These are phyloP conservation scores for Numenius arquata DNA, from an alignment of 2,113 vertebrate species.

Conservation along the genomic window DNA sequence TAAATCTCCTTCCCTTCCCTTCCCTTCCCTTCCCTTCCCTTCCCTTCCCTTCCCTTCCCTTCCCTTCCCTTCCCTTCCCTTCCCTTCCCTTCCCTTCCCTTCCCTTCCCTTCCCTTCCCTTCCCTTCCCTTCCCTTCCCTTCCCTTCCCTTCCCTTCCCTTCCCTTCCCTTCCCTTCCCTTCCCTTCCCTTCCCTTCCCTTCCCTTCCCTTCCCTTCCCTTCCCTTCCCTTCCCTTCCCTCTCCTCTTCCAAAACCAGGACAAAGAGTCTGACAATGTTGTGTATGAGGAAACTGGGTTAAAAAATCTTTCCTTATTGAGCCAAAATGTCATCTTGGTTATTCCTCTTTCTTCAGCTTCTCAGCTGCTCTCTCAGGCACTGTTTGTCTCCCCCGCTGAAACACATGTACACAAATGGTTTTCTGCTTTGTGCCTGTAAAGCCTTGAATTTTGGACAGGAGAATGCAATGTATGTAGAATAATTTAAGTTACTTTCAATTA, in stretches of 20 bases:
- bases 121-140: background rate
- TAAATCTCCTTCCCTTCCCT: background rate
- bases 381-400: background rate
- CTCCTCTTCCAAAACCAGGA: background rate
- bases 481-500: conserved; percentile 26
- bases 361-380: background rate
- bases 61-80: too few relatives aligned
- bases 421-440: background rate
- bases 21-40: background rate
- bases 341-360: background rate
- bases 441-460: background rate
- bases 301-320: background rate
- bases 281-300: background rate
- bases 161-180: background rate
- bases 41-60: background rate
- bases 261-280: background rate
- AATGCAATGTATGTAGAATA: background rate
- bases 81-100: too few relatives aligned
- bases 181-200: too few relatives aligned
- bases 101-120: background rate
- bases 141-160: background rate
- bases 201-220: too few relatives aligned
- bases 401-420: background rate
- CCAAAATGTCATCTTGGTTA: background rate
- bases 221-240: background rate